Percentiles rank a stretch among this genome's conserved stretches.
Conservation (phyloP, 2,888 invertebrate genomes). For the Lycia hirtaria region DNA sequence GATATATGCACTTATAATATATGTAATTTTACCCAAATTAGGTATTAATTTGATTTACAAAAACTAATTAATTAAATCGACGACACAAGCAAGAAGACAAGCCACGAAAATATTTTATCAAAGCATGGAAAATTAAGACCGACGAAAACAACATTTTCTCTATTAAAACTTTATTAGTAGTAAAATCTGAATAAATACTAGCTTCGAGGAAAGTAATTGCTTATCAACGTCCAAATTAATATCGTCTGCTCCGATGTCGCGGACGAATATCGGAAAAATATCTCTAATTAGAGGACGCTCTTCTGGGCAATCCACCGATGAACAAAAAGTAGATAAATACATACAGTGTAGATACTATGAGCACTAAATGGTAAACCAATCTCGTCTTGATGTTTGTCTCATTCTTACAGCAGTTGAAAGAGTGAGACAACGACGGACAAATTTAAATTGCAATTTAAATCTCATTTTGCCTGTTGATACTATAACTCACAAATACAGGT, state of each 20-base stretch:
- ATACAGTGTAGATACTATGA: too few relatives aligned
- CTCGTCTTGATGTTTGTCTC: too few relatives aligned
- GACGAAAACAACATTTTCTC: neutral
- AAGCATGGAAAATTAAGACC: too few relatives aligned
- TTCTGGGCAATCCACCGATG: neutral
- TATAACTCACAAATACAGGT: too few relatives aligned
- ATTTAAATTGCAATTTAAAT: too few relatives aligned
- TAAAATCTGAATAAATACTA: conserved; percentile 1
- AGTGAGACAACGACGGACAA: too few relatives aligned
- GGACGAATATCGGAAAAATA: conserved; percentile 17
- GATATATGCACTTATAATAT: too few relatives aligned
- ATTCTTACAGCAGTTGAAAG: too few relatives aligned
- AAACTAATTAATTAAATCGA: neutral
- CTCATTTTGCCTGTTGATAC: too few relatives aligned
- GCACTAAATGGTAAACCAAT: too few relatives aligned
- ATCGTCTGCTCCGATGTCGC: conserved; percentile 1
- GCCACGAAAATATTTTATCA: neutral
- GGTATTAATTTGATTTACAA: neutral
- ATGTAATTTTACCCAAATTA: neutral
- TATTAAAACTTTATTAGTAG: conserved; percentile 1
- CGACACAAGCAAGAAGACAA: neutral
- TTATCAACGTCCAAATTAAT: conserved; percentile 8
- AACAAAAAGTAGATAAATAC: neutral
- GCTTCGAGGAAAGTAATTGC: conserved; percentile 5
- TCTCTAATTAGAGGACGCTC: conserved; percentile 1